Evolutionary conservation across 2,797 vertebrate species (phyloP), one percentile per base, ranked within the genome.

Genomic region (Neoniphon sammara): DNA sequence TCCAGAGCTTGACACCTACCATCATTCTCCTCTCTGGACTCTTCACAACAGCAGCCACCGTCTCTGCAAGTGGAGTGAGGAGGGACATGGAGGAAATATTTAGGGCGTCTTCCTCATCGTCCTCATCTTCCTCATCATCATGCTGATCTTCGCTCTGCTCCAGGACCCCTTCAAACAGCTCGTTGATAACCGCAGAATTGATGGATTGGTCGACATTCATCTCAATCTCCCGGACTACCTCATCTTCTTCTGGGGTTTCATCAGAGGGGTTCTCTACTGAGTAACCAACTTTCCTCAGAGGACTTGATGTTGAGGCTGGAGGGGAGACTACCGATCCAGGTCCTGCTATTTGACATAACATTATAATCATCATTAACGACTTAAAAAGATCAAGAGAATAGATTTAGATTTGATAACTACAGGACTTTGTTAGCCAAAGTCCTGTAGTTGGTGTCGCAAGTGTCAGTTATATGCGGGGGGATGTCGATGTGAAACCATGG

Each of bases 1-100:
- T 50, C 18, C 47, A 50, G 25, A 27, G 47, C 47, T n/a, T 44
- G 5, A 42, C 18, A 30, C 83, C 47, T 55, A 94, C 93, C 92
- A 94, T 88, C 64, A 81, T 17, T 27, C 91, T 93, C 73, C 94
- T 95, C 91, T 96, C 95, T 65, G 96, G 95, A 88, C 94, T 95
- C 71, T 84, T 92, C 15, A 92, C 87, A 14, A 92, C 91, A 62
- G 94, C 90, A 12, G 95, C 95, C 75, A 98, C 96, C 0, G 96
- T 97, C 88, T 98, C 97, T 17, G 91, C 94, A 60, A 99, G 85
- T 0, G 98, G 97, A 17, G 94, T 85, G 58, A 99, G 94, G 34
- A 99, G 88, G 47, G 98, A 99, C 98, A 99, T 99, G 0, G 97
- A 99, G 27, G 98, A 98, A 92, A 99, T 98, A 76, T 99, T 98